Evolutionary conservation across 2,113 vertebrate species (phyloP), one percentile per base, ranked within the genome.

Genomic region (Corythornis cristatus): DNA sequence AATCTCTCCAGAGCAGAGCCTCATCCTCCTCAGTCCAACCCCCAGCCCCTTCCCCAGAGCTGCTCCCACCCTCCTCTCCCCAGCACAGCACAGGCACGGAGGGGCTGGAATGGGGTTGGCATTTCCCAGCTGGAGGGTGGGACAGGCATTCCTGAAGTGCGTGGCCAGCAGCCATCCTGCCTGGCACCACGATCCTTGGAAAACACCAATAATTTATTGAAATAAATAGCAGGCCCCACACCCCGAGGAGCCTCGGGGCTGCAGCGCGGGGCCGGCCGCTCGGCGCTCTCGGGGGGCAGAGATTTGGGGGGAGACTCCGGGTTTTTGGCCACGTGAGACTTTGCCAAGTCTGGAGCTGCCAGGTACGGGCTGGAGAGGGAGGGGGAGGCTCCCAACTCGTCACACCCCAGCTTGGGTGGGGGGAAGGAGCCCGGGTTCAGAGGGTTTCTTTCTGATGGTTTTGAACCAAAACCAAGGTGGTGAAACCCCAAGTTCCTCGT

Each of bases 161-260:
- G 35, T 22, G 33, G 35, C 20, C n/a, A 20, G 93, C 85, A 25
- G 86, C 77, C 16, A 5, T 64, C 45, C 1, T 66, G 93, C 88
- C 86, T 29, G 71, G 60, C 76, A 8, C 91, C 91, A 60, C 88
- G 37, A 19, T 45, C 81, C 4, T 68, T 80, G 94, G 94, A 88
- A 97, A 91, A 89, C 92, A 94, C 91, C 90, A 93, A 97, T 97
- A 97, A 97, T 79, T 97, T 97, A 97, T 80, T 65, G 93, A 88
- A 96, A 97, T 98, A 97, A 97, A 98, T 98, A 98, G 23, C 53
- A 60, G 23, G 23, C 31, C 42, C 65, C 16, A 53, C 31, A 83
- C 68, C 88, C 68, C 19, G 64, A 77, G 22, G 18, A 50, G 53
- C 71, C 83, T 65, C 71, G 85, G 84, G 82, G n/a, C 28, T 53